These are phyloP conservation scores for Myocastor coypus DNA, from an alignment of 2,113 vertebrate species.

Conservation along the genomic window DNA sequence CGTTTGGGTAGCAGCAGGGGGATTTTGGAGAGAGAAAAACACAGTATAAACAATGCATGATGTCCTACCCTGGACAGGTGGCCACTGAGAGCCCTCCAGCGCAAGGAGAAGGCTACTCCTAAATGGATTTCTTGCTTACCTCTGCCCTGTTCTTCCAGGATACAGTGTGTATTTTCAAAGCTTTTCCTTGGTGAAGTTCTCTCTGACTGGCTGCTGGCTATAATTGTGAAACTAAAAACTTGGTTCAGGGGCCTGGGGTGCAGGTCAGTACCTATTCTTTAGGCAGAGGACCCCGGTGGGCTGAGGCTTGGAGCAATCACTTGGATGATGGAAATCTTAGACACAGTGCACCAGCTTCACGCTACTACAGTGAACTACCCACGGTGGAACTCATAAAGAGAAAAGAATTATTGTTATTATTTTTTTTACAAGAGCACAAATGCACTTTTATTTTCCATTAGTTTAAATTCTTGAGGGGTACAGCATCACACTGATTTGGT, in stretches of 20 bases:
- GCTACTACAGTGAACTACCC: neutral
- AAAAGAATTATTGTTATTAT: neutral
- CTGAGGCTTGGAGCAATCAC: neutral
- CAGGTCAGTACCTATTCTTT: neutral
- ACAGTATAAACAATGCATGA: neutral
- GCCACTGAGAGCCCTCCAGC: accelerated
- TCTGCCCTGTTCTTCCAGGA: neutral
- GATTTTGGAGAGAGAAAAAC: neutral
- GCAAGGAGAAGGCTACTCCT: neutral
- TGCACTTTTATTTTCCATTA: too few species aligned
- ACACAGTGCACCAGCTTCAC: neutral
- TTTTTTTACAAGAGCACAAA: too few species aligned
- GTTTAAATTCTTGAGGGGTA: too few species aligned
- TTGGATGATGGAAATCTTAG: neutral
- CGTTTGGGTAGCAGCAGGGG: neutral
- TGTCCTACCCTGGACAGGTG: neutral
- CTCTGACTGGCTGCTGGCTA: neutral
- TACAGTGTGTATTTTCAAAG: neutral
- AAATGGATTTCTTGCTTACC: neutral
- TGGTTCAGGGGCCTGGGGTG: neutral
- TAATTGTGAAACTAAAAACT: neutral
- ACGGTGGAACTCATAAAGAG: too few species aligned
- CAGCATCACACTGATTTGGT: too few species aligned
- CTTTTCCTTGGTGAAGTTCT: neutral
- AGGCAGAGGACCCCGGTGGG: neutral